A percentile compares a stretch with the other conserved stretches of the same genome.
Evolutionary conservation across 2,113 vertebrate genomes (phyloP).

Genomic region (Hippocampus guttulatus): DNA sequence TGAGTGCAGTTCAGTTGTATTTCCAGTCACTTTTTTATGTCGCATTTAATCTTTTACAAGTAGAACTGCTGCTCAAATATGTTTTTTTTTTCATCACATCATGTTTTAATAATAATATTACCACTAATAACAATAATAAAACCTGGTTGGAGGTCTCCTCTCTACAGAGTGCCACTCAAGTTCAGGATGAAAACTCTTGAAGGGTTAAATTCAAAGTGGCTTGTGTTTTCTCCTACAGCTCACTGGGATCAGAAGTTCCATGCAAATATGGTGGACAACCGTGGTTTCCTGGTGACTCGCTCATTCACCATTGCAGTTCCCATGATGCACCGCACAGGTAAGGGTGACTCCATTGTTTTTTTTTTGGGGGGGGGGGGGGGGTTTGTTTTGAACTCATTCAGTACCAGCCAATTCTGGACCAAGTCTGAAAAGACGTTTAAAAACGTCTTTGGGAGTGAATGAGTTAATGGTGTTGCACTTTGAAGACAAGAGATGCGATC

Average conservation of each 20-base stretch:
- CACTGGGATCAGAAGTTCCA: conserved; percentile 97
- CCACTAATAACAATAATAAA: not conserved
- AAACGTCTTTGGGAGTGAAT: too few species aligned
- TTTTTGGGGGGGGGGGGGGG: not conserved
- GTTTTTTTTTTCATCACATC: too few species aligned
- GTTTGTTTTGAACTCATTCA: too few species aligned
- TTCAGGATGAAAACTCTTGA: not conserved
- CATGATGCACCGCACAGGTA: conserved; percentile 99
- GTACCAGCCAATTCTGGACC: too few species aligned
- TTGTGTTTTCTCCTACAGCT: conserved; percentile 63
- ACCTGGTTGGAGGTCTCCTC: not conserved
- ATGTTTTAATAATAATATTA: too few species aligned
- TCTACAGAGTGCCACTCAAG: too few species aligned
- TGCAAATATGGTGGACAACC: conserved; percentile 93
- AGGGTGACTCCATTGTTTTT: conserved; percentile 12
- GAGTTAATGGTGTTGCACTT: not conserved
- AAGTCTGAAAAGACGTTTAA: too few species aligned
- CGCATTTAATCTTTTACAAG: too few species aligned
- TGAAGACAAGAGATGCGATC: not conserved
- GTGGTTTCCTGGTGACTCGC: conserved; percentile 88
- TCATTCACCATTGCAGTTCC: conserved; percentile 82
- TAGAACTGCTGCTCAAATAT: too few species aligned
- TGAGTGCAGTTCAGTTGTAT: too few species aligned
- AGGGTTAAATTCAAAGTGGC: not conserved
- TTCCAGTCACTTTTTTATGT: too few species aligned